Evolutionary conservation across 1,140 invertebrate genomes (phyloP).

Genomic region (Nephila pilipes): DNA sequence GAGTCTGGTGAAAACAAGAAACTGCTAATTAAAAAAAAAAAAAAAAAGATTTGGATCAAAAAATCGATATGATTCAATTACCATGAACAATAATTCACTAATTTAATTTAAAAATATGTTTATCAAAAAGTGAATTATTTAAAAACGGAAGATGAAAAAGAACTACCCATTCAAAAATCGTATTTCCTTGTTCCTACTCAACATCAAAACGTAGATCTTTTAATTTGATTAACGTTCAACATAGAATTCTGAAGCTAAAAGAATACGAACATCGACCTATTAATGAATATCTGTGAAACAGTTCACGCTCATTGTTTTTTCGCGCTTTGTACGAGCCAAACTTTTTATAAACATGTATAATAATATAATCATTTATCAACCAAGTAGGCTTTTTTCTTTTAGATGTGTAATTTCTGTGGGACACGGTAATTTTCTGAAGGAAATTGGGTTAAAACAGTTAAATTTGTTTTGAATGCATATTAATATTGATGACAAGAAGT

Average conservation of each 20-base stretch:
- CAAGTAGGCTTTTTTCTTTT: background rate
- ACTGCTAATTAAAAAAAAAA: no score
- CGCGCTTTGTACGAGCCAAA: background rate
- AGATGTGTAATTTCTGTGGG: background rate
- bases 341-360: background rate
- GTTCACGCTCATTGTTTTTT: conserved; percentile 1
- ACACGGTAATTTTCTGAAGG: background rate
- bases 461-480: background rate
- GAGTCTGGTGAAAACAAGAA: no score
- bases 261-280: background rate
- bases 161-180: background rate
- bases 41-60: no score
- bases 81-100: background rate
- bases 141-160: background rate
- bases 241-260: background rate
- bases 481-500: background rate
- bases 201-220: background rate
- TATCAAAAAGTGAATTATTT: background rate
- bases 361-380: background rate
- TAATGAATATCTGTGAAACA: background rate
- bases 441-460: conserved; percentile 20
- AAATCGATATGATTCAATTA: no score
- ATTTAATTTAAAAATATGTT: background rate
- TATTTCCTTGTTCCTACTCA: background rate
- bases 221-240: background rate